phyloP scores from a whole-genome alignment of 2,888 invertebrate species.

The Caprella mutica region DNA sequence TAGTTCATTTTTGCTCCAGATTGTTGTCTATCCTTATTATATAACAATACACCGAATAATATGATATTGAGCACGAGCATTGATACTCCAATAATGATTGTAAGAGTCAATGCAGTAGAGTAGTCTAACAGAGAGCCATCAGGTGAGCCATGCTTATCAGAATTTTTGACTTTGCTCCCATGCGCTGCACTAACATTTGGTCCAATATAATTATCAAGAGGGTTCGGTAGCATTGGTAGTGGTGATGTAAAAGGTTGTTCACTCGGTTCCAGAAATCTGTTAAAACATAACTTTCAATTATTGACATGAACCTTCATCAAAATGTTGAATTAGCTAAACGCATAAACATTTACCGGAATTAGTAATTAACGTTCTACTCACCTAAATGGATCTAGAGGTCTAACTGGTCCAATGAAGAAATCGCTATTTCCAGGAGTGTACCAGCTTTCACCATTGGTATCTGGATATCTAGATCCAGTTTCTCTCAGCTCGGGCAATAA shows the following conservation, averaged over 20 bases:
- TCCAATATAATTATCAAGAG: conserved; percentile 1
- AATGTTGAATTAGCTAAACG: no score
- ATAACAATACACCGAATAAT: conserved; percentile 30
- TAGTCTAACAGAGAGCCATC: conserved; percentile 27
- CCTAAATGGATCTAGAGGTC: conserved; percentile 32
- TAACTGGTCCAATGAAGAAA: conserved; percentile 32
- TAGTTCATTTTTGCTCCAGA: conserved; percentile 28
- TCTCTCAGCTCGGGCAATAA: conserved; percentile 62
- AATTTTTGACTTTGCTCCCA: conserved; percentile 12
- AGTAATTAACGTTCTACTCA: neutral
- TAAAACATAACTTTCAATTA: neutral
- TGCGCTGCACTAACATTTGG: conserved; percentile 33
- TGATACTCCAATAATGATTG: conserved; percentile 32
- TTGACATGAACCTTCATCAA: neutral
- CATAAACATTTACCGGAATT: neutral
- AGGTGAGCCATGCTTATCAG: neutral
- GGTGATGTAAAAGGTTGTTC: neutral
- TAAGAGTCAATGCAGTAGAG: conserved; percentile 31
- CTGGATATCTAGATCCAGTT: conserved; percentile 20
- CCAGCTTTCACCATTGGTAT: conserved; percentile 19
- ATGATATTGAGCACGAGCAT: conserved; percentile 31
- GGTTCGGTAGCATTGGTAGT: neutral
- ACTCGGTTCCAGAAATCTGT: conserved; percentile 7
- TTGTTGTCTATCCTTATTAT: conserved; percentile 20
- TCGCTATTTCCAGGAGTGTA: conserved; percentile 24